A percentile compares a stretch with the other conserved stretches of the same genome.
Conservation (phyloP, 2,113 vertebrate species). For the Suricata suricatta region DNA sequence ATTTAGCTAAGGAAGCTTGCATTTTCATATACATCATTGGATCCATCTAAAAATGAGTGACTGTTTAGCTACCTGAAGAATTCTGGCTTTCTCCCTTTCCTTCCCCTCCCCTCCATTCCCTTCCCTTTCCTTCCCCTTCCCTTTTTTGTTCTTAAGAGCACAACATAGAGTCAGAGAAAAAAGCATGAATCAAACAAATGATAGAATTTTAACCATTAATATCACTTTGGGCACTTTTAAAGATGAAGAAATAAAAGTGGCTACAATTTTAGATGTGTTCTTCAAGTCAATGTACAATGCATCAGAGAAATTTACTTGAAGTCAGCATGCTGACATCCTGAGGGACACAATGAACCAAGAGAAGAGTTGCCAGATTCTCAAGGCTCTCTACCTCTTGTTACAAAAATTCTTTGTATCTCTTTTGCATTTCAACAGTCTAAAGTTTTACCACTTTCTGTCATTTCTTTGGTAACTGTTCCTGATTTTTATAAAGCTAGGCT, state of each 20-base stretch:
- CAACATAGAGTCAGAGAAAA: not conserved
- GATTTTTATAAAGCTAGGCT: slow-evolving; percentile 52
- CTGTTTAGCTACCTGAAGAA: not conserved
- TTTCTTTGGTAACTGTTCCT: slow-evolving; percentile 44
- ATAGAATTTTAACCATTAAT: not conserved
- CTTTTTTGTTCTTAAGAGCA: not conserved
- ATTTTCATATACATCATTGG: not conserved
- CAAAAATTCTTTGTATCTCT: not conserved
- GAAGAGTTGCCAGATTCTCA: not conserved
- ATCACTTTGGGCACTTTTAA: not conserved
- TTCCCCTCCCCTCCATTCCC: not conserved
- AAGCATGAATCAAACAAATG: not conserved
- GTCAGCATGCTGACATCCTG: not conserved
- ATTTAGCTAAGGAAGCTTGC: not conserved
- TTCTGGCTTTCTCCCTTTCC: not conserved
- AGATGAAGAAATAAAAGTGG: not conserved
- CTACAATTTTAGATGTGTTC: not conserved
- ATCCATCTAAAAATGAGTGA: not conserved
- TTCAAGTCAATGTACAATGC: not conserved
- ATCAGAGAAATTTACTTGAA: not conserved
- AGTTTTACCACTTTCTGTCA: slow-evolving; percentile 18
- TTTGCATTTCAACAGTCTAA: slow-evolving; percentile 21
- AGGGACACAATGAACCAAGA: not conserved
- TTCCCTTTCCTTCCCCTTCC: not conserved
- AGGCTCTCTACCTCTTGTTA: not conserved